Evolutionary conservation across 2,888 invertebrate species (phyloP), one percentile per base, ranked within the genome.

Genomic region (Acronicta leporina): DNA sequence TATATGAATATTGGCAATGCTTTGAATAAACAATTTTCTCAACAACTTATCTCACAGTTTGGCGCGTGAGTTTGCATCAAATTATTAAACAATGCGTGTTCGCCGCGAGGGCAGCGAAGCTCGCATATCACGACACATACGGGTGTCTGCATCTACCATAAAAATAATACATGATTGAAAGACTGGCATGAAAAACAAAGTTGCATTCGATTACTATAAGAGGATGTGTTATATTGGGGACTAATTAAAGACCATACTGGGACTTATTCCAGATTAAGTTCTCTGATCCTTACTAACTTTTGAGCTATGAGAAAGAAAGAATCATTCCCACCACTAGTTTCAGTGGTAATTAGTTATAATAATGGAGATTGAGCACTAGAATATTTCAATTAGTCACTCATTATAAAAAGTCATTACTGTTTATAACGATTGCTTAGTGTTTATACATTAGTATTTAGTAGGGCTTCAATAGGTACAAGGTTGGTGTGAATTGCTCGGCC

Each of bases 401-500:
- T n/a, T n/a, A 38, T n/a, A n/a, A 35, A 2, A 13, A 38, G n/a
- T 6, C 11, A 33, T 38, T 38, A 38, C n/a, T 38, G n/a, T 38
- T 38, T n/a, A n/a, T 38, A n/a, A n/a, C 5, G n/a, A 13, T 38
- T 38, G 38, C 38, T n/a, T 38, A 38, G n/a, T n/a, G n/a, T 38
- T 38, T 41, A 15, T 41, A n/a, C 30, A 42, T 44, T 30, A 10
- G 38, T 35, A 33, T 33, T 49, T 46, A 52, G 13, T 52, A 25
- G 15, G 58, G 45, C 20, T 52, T 50, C 45, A 75, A 61, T 72
- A 52, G 47, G 54, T 59, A 75, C 75, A 75, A 75, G 75, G 73
- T 49, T 58, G 35, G 13, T 15, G 61, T 45, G 54, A 55, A 70
- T 57, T 62, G 64, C 64, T 60, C 49, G 47, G 43, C 57, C 56